Evolutionary conservation across 2,888 invertebrate species (phyloP).

Genomic region (Miltochrista miniata): DNA sequence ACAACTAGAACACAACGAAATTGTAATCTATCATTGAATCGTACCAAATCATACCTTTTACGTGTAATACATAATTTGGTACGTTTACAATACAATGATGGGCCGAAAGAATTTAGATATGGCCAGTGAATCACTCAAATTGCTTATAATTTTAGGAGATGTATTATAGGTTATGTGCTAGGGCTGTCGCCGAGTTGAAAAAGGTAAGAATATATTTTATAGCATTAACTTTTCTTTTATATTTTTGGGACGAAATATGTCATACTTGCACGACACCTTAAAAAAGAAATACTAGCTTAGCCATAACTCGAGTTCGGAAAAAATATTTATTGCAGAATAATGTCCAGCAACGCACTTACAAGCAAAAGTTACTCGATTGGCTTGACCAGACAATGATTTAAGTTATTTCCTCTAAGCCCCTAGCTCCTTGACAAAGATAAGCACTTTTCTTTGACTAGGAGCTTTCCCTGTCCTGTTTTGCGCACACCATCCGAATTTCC

Average conservation of each 20-base stretch:
- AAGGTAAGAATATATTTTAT: slow-evolving; percentile 8
- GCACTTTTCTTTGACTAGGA: too few relatives aligned
- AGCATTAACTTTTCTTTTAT: slow-evolving; percentile 6
- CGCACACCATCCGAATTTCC: too few relatives aligned
- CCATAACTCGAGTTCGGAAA: too few relatives aligned
- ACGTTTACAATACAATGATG: slow-evolving; percentile 25
- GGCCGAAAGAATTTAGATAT: slow-evolving; percentile 23
- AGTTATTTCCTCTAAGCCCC: too few relatives aligned
- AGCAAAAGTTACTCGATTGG: slow-evolving; percentile 1
- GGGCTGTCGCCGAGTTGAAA: not conserved
- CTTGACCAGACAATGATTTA: not conserved
- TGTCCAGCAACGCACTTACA: too few relatives aligned
- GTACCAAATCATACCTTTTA: not conserved
- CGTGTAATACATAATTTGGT: slow-evolving; percentile 4
- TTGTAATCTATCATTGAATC: slow-evolving; percentile 3
- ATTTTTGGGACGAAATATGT: too few relatives aligned
- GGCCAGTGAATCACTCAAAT: slow-evolving; percentile 34
- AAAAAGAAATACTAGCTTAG: too few relatives aligned
- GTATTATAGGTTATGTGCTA: not conserved
- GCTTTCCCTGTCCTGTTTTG: too few relatives aligned
- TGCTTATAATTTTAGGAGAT: slow-evolving; percentile 34
- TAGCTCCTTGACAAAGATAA: too few relatives aligned
- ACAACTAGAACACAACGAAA: slow-evolving; percentile 2
- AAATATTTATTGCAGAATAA: too few relatives aligned
- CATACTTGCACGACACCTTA: too few relatives aligned